Evolutionary conservation across 1,140 invertebrate species (phyloP).

Genomic region (Cyclina sinensis): DNA sequence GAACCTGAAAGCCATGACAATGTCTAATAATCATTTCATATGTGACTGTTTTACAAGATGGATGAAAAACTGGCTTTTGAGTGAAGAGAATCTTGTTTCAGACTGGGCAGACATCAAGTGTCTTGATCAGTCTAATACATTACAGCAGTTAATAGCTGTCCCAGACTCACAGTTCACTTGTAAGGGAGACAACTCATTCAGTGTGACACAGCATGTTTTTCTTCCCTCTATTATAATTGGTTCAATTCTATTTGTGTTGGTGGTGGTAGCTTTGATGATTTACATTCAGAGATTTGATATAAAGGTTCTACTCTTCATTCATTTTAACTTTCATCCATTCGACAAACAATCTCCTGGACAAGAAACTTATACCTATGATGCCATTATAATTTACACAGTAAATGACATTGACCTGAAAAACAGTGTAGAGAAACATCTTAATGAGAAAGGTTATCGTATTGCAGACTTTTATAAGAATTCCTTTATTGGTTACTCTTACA

Average conservation of each 20-base stretch:
- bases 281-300: background rate
- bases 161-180: slow-evolving; percentile 1
- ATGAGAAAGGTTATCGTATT: slow-evolving; percentile 1
- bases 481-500: background rate
- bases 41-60: background rate
- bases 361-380: background rate
- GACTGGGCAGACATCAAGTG: slow-evolving; percentile 1
- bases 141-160: background rate
- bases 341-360: background rate
- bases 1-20: background rate
- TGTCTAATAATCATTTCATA: background rate
- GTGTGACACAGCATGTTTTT: slow-evolving; percentile 10
- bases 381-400: background rate
- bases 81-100: background rate
- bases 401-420: background rate
- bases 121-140: background rate
- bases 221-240: background rate
- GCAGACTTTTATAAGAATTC: slow-evolving; percentile 4
- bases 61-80: background rate
- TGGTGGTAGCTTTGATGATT: background rate
- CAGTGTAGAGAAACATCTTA: background rate
- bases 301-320: background rate
- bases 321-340: slow-evolving; percentile 29
- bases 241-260: background rate
- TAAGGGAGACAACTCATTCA: background rate